Evolutionary conservation across 2,888 invertebrate genomes (phyloP).

Genomic region (Trachelus tabidus): DNA sequence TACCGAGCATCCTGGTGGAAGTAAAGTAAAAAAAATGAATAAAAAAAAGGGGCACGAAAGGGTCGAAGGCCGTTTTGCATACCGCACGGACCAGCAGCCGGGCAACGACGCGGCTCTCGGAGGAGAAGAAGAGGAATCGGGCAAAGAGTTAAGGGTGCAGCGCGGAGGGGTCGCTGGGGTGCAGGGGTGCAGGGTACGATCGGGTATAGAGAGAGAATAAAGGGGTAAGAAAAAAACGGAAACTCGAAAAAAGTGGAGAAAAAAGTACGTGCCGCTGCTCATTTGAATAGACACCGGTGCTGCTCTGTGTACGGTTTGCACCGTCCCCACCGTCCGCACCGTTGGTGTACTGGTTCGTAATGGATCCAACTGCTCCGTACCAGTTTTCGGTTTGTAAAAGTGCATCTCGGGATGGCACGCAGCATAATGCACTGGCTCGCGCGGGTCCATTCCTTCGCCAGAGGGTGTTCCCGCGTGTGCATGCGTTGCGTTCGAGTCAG

Average conservation of each 20-base stretch:
- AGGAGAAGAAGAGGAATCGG: conserved; percentile 59
- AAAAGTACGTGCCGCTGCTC: conserved; percentile 39
- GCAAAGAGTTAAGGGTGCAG: conserved; percentile 35
- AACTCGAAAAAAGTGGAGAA: conserved; percentile 49
- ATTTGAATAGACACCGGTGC: conserved; percentile 55
- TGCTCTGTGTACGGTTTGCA: no score
- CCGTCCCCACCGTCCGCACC: no score
- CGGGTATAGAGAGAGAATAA: conserved; percentile 29
- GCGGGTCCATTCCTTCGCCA: no score
- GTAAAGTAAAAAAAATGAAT: conserved; percentile 14
- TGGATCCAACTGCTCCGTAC: no score
- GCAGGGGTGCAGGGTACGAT: no score
- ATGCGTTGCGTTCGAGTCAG: no score
- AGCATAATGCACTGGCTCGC: no score
- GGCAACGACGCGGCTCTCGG: conserved; percentile 33
- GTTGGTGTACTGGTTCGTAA: no score
- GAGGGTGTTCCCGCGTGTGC: no score
- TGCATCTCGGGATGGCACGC: no score
- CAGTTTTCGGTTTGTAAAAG: no score
- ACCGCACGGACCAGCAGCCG: conserved; percentile 28
- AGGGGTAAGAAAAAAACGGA: conserved; percentile 59
- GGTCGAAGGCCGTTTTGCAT: conserved; percentile 58
- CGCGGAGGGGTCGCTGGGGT: no score
- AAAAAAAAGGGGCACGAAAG: conserved; percentile 49
- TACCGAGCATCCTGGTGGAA: conserved; percentile 16